Conservation (phyloP, 2,113 vertebrate species). For the Actinemys pallida region DNA sequence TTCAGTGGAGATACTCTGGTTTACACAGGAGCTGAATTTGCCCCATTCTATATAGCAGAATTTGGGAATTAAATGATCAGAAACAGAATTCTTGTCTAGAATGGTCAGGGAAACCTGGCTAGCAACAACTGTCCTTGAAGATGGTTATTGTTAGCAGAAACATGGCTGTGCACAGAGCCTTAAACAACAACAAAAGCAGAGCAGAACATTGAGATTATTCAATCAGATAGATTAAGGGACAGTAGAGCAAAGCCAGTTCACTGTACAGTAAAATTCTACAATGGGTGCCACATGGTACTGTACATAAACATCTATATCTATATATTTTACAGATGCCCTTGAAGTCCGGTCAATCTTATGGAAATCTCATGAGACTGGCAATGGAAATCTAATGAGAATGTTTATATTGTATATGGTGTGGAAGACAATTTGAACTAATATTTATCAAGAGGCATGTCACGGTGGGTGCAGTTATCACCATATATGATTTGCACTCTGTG, state of each 20-base stretch:
- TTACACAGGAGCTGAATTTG: background rate
- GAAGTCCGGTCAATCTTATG: too few species aligned
- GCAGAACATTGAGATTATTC: background rate
- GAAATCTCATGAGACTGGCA: background rate
- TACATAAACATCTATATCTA: background rate
- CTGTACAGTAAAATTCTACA: background rate
- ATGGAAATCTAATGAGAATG: background rate
- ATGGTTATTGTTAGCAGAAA: background rate
- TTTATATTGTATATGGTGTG: background rate
- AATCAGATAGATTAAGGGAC: background rate
- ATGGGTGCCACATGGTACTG: background rate
- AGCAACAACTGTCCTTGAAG: background rate
- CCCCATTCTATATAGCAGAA: background rate
- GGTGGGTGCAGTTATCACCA: background rate
- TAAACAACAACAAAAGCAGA: background rate
- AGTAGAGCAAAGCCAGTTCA: background rate
- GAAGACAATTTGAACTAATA: background rate
- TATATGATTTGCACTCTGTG: background rate
- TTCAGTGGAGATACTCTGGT: background rate
- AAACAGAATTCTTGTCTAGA: background rate
- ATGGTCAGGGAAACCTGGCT: background rate
- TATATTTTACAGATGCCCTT: too few species aligned
- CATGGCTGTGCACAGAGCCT: background rate
- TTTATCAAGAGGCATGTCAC: background rate
- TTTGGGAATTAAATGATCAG: background rate